Evolutionary conservation across 2,113 vertebrate genomes (phyloP).

Genomic region (Rhadina sibilatrix): DNA sequence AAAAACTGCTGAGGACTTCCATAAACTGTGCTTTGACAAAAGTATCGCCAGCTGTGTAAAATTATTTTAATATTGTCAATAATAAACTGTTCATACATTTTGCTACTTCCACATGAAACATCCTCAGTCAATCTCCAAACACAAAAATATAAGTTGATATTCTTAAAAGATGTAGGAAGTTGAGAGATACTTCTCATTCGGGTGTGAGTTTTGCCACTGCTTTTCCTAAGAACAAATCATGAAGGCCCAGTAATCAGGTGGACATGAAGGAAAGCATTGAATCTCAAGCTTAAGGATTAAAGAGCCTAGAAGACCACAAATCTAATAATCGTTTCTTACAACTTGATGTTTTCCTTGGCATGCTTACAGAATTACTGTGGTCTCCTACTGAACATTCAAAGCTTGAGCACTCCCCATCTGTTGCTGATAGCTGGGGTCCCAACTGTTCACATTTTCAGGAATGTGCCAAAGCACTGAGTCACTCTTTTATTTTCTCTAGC

Average conservation of each 20-base stretch:
- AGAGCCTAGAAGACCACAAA: background rate
- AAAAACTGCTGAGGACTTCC: background rate
- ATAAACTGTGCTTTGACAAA: background rate
- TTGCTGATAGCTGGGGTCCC: constrained; percentile 33
- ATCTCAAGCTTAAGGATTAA: background rate
- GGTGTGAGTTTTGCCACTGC: background rate
- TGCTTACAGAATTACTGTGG: background rate
- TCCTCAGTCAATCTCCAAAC: background rate
- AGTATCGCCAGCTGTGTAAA: background rate
- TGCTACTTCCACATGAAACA: background rate
- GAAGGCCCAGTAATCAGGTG: background rate
- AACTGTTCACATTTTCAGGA: constrained; percentile 44
- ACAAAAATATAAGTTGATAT: background rate
- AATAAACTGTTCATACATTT: background rate
- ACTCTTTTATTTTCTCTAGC: background rate
- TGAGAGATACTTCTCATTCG: background rate
- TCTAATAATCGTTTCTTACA: background rate
- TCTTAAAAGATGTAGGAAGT: background rate
- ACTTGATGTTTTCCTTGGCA: background rate
- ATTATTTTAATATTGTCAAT: background rate
- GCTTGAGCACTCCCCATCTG: constrained; percentile 49
- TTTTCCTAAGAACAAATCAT: background rate
- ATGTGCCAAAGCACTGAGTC: constrained; percentile 27
- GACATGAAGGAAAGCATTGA: background rate
- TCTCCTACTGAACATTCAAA: constrained; percentile 19